Evolutionary conservation across 2,113 vertebrate genomes (phyloP), one percentile per base, ranked within the genome.

Genomic region (Donacobius atricapilla): DNA sequence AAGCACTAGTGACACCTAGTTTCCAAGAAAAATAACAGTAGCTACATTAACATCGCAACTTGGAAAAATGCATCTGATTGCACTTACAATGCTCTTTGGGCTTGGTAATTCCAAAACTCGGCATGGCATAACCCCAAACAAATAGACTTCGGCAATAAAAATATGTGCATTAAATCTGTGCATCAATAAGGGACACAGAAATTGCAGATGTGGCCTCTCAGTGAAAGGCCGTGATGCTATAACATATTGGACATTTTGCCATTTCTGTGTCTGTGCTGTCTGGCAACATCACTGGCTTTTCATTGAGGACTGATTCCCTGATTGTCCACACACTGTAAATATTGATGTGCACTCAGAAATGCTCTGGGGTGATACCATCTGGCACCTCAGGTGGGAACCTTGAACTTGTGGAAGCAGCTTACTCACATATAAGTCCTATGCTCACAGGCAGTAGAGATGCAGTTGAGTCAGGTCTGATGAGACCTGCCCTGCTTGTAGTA

Each of bases 1-100:
- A 95, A 68, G 39, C 95, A 86, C 93, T 92, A 94, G 78, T 93
- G 96, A 96, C 96, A 96, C 20, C 96, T 97, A 96, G 92, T 94
- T 83, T 94, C 88, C 90, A 92, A 86, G 58, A 70, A 83, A 90
- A 96, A 88, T 77, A 91, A 13, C 3, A 1, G 33, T 25, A 70
- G 53, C 47, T 85, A 51, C 16, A 27, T 61, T 39, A 70, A 45
- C 39, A 30, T 21, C 58, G 57, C 15, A 89, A 44, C 31, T 79
- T 40, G 47, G 45, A 72, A 96, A 94, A 78, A 50, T 10, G 11
- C 16, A 57, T 72, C 16, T 33, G 42, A 63, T 57, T 83, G 10
- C 5, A 2, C 6, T 65, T 77, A 50, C 0, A 2, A 35, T 60
- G 14, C 19, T 91, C n/a, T 2, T 2, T 35, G 15, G 13, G 12